A percentile compares a stretch with the other conserved stretches of the same genome.
These are phyloP conservation scores for Colostygia pectinataria DNA, from an alignment of 2,888 invertebrate species.

Conservation along the genomic window DNA sequence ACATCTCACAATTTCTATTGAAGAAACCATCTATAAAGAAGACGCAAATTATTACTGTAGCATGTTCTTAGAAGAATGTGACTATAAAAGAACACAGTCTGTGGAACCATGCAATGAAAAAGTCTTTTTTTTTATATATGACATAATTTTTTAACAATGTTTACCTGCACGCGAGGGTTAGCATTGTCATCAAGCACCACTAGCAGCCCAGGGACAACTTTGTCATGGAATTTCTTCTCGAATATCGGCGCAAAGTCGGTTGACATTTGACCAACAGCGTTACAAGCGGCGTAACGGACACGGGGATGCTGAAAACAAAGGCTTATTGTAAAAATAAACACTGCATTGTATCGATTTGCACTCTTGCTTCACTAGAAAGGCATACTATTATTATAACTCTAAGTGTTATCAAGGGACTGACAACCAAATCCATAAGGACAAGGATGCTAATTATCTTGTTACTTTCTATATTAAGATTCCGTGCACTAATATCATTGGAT, in stretches of 20 bases:
- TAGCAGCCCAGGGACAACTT: slow-evolving; percentile 95
- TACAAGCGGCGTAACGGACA: slow-evolving; percentile 98
- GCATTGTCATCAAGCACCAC: slow-evolving; percentile 94
- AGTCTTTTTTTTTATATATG: too few relatives aligned
- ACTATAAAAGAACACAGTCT: slow-evolving; percentile 11
- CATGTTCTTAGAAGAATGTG: slow-evolving; percentile 23
- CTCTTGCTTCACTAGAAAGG: too few relatives aligned
- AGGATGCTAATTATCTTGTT: slow-evolving; percentile 76
- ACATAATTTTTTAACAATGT: background rate
- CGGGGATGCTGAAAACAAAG: slow-evolving; percentile 87
- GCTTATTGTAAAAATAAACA: background rate
- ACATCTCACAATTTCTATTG: background rate
- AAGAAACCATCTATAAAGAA: background rate
- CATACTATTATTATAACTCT: too few relatives aligned
- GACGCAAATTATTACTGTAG: slow-evolving; percentile 13
- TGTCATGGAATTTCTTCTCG: slow-evolving; percentile 98
- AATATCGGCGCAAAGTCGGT: slow-evolving; percentile 98
- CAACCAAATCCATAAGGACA: slow-evolving; percentile 59
- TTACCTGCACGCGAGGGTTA: slow-evolving; percentile 96
- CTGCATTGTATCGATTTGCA: too few relatives aligned
- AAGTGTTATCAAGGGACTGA: slow-evolving; percentile 70
- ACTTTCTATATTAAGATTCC: slow-evolving; percentile 65
- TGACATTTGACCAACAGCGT: slow-evolving; percentile 99
- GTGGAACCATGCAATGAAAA: slow-evolving; percentile 14
- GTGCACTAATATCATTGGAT: slow-evolving; percentile 43